These are phyloP conservation scores for Hipposideros larvatus DNA, from an alignment of 2,797 vertebrate species.

Conservation along the genomic window DNA sequence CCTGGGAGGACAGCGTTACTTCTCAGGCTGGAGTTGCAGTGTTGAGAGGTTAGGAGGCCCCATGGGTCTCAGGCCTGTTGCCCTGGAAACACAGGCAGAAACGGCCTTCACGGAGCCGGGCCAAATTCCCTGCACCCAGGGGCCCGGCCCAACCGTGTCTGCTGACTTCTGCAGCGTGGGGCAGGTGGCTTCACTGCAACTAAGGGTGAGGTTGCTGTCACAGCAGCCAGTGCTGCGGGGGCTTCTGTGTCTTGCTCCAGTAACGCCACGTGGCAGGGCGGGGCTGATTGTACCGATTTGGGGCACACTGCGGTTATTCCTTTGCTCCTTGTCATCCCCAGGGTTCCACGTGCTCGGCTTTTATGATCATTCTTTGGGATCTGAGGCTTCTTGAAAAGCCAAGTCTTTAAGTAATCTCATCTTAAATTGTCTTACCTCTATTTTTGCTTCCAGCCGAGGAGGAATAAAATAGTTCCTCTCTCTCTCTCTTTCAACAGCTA, in stretches of 20 bases:
- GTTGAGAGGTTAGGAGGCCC: background rate
- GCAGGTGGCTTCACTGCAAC: background rate
- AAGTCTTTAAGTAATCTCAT: background rate
- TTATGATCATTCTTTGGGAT: background rate
- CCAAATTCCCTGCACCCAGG: background rate
- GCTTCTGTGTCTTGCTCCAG: background rate
- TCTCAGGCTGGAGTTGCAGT: background rate
- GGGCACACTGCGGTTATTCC: background rate
- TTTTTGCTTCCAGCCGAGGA: background rate
- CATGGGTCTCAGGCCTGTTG: background rate
- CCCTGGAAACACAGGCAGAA: conserved; percentile 45
- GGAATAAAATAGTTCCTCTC: background rate
- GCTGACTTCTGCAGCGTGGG: background rate
- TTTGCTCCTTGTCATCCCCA: background rate
- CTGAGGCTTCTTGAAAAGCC: background rate
- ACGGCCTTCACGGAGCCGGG: background rate
- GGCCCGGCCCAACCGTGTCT: background rate
- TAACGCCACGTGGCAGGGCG: accelerated
- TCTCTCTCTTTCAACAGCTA: background rate
- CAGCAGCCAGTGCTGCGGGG: background rate
- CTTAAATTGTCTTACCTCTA: background rate
- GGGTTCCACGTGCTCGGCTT: background rate
- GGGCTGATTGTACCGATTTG: background rate
- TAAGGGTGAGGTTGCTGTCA: too few species aligned
- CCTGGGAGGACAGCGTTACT: background rate